Evolutionary conservation across 53 echinoderm and acorn worm genomes (phyloP).

Genomic region (Holothuria leucospilota): DNA sequence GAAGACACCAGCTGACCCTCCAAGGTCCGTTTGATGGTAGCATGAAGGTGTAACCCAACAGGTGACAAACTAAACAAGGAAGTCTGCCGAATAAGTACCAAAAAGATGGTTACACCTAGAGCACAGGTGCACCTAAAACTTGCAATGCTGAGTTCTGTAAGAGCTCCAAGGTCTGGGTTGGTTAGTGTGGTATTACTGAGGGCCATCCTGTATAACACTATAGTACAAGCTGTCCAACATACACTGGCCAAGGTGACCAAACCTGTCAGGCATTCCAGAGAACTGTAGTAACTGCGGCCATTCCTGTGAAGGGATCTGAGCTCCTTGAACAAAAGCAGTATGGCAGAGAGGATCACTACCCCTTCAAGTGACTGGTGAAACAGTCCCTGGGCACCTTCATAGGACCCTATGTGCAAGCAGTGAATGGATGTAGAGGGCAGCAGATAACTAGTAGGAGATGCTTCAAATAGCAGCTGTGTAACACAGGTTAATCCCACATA

Average conservation of each 20-base stretch:
- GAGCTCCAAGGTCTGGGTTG: constrained; percentile 1
- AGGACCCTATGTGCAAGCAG: not conserved
- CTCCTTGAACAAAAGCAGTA: not conserved
- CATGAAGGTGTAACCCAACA: not conserved
- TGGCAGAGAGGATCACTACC: not conserved
- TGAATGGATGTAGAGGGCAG: not conserved
- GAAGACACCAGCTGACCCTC: not conserved
- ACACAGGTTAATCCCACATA: constrained; percentile 2
- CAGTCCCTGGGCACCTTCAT: not conserved
- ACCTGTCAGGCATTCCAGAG: not conserved
- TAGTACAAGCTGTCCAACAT: not conserved
- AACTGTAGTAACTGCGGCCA: constrained; percentile 24
- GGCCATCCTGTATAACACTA: not conserved
- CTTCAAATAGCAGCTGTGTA: constrained; percentile 1
- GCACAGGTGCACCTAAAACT: not conserved
- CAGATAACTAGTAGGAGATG: constrained; percentile 16
- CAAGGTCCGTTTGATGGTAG: not conserved
- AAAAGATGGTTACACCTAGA: constrained; percentile 3
- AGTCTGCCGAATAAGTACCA: constrained; percentile 16
- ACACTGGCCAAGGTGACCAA: not conserved
- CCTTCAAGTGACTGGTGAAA: not conserved
- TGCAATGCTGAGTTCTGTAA: not conserved
- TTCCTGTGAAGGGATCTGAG: not conserved
- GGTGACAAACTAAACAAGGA: not conserved
- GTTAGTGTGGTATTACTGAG: not conserved